These are phyloP conservation scores for Mya arenaria DNA, from an alignment of 1,140 invertebrate species.

Conservation along the genomic window DNA sequence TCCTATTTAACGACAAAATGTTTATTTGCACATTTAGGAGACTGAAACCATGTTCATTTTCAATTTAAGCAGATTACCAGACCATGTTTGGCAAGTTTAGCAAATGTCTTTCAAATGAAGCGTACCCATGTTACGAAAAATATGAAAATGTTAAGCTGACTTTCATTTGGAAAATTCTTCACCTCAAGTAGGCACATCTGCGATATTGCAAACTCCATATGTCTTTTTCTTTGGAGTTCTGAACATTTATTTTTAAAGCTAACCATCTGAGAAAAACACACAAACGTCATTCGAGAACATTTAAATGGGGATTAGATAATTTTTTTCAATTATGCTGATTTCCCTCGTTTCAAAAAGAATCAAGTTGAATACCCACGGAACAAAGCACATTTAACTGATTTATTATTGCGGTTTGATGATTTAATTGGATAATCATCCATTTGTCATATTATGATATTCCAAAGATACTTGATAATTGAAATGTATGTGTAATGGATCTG, in stretches of 20 bases:
- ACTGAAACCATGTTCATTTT: slow-evolving; percentile 34
- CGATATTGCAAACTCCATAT: slow-evolving; percentile 20
- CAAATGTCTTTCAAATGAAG: slow-evolving; percentile 49
- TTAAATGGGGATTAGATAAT: too few species aligned
- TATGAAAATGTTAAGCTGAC: slow-evolving; percentile 17
- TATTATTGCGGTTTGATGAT: too few species aligned
- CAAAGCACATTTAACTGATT: too few species aligned
- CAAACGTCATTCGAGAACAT: too few species aligned
- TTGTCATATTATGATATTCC: too few species aligned
- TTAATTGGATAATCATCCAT: too few species aligned
- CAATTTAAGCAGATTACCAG: slow-evolving; percentile 31
- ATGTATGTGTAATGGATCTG: too few species aligned
- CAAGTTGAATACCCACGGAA: too few species aligned
- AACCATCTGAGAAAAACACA: too few species aligned
- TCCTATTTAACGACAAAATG: slow-evolving; percentile 33
- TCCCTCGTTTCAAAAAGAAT: too few species aligned
- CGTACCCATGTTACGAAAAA: slow-evolving; percentile 40
- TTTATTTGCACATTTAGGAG: slow-evolving; percentile 52
- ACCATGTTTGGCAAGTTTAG: slow-evolving; percentile 43
- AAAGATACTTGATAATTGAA: too few species aligned
- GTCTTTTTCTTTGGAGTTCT: slow-evolving; percentile 5
- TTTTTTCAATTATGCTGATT: too few species aligned
- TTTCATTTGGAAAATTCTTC: slow-evolving; percentile 30
- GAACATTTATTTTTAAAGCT: slow-evolving; percentile 18
- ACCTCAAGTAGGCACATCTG: slow-evolving; percentile 45